Conservation (phyloP, 2,888 invertebrate genomes). For the Portevinia maculata region DNA sequence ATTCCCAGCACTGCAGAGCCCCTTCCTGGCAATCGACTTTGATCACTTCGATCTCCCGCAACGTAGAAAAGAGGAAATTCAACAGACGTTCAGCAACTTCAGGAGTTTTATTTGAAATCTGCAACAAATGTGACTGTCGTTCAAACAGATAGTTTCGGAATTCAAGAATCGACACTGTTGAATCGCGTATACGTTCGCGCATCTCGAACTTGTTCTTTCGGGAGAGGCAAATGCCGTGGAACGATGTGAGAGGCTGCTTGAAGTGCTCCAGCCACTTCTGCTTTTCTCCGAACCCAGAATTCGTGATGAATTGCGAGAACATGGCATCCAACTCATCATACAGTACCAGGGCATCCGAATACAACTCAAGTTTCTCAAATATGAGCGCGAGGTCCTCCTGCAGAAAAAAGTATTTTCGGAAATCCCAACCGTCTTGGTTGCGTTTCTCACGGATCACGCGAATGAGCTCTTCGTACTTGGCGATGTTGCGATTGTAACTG, state of each 20-base stretch:
- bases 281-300: slow-evolving; percentile 94
- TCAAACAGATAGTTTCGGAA: slow-evolving; percentile 97
- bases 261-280: slow-evolving; percentile 94
- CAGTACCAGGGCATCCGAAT: slow-evolving; percentile 97
- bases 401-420: slow-evolving; percentile 96
- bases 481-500: slow-evolving; percentile 93
- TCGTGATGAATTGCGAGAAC: slow-evolving; percentile 97
- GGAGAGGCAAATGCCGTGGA: slow-evolving; percentile 90
- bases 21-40: slow-evolving; percentile 92
- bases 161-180: slow-evolving; percentile 89
- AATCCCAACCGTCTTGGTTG: slow-evolving; percentile 96
- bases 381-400: slow-evolving; percentile 98
- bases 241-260: slow-evolving; percentile 90
- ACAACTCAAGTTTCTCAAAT: slow-evolving; percentile 95
- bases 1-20: slow-evolving; percentile 95
- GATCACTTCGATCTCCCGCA: slow-evolving; percentile 92
- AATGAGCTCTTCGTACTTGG: slow-evolving; percentile 94
- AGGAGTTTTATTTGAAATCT: slow-evolving; percentile 83
- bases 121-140: slow-evolving; percentile 93
- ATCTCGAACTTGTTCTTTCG: slow-evolving; percentile 85
- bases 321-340: slow-evolving; percentile 98
- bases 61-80: slow-evolving; percentile 94
- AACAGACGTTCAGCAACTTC: slow-evolving; percentile 93
- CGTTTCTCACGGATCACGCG: slow-evolving; percentile 94
- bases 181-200: slow-evolving; percentile 79